Percentiles rank a stretch among this genome's conserved stretches.
Evolutionary conservation across 2,888 invertebrate genomes (phyloP).

Genomic region (Thysanoteuthis rhombus): DNA sequence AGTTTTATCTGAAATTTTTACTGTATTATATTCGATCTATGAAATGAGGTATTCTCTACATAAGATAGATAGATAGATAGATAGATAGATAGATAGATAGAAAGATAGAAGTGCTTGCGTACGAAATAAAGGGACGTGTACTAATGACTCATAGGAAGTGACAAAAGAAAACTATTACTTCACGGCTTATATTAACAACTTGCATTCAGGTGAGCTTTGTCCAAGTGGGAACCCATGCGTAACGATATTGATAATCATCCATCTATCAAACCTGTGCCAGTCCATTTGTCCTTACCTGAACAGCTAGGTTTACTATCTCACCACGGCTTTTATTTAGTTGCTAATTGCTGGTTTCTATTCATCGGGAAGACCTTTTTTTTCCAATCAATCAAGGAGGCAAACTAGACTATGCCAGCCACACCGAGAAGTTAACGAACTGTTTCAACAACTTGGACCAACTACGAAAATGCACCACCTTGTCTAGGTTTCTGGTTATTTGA

Average conservation of each 20-base stretch:
- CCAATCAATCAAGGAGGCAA: not conserved
- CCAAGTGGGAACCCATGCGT: not conserved
- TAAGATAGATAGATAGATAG: not conserved
- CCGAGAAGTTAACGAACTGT: not conserved
- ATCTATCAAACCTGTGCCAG: not conserved
- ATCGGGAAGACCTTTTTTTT: not conserved
- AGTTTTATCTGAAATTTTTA: no score
- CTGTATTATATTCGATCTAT: no score
- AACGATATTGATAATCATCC: not conserved
- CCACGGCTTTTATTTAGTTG: not conserved
- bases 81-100: constrained; percentile 24
- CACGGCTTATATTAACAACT: not conserved
- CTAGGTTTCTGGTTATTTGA: no score
- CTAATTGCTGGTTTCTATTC: not conserved
- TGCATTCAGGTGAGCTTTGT: not conserved
- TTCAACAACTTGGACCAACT: no score
- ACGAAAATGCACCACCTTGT: no score
- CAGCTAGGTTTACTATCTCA: not conserved
- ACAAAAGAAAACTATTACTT: not conserved
- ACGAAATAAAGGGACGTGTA: not conserved
- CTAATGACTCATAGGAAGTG: not conserved
- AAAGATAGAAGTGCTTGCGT: no score
- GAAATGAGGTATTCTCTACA: not conserved
- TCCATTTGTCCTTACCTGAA: not conserved
- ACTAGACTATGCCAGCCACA: not conserved